Percentiles rank a stretch among this genome's conserved stretches.
Conservation (phyloP, 2,797 vertebrate species). For the Propithecus perrieri region DNA sequence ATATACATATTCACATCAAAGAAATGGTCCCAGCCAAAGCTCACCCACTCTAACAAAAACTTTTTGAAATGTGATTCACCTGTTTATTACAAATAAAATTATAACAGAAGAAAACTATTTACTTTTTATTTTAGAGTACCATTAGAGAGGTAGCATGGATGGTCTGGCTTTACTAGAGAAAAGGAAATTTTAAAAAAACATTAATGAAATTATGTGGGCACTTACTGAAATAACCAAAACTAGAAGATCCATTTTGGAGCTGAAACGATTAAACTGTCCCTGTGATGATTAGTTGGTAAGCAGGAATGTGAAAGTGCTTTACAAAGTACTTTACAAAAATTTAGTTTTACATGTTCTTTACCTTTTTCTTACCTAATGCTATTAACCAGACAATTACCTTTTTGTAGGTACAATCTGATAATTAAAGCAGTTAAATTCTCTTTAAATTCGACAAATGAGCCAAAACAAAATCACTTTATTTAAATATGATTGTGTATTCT, state of each 20-base stretch:
- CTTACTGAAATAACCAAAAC: slow-evolving; percentile 9
- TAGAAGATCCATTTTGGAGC: not conserved
- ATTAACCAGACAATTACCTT: slow-evolving; percentile 2
- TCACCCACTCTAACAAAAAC: not conserved
- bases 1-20: not conserved
- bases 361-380: slow-evolving; percentile 10
- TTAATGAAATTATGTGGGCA: not conserved
- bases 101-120: not conserved
- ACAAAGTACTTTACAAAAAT: not conserved
- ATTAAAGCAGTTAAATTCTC: not conserved
- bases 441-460: slow-evolving; percentile 35
- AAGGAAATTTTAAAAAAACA: not conserved
- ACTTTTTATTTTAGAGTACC: slow-evolving; percentile 8
- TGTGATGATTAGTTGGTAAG: not conserved
- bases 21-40: not conserved
- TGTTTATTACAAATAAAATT: slow-evolving; percentile 25
- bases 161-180: not conserved
- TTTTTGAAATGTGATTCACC: slow-evolving; percentile 3
- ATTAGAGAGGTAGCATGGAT: not conserved
- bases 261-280: not conserved
- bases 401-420: not conserved
- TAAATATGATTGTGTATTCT: not conserved
- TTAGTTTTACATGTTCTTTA: not conserved
- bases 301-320: not conserved
- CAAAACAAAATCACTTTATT: not conserved